Evolutionary conservation across 2,113 vertebrate genomes (phyloP), one percentile per base, ranked within the genome.

Genomic region (Bothrops jararaca): DNA sequence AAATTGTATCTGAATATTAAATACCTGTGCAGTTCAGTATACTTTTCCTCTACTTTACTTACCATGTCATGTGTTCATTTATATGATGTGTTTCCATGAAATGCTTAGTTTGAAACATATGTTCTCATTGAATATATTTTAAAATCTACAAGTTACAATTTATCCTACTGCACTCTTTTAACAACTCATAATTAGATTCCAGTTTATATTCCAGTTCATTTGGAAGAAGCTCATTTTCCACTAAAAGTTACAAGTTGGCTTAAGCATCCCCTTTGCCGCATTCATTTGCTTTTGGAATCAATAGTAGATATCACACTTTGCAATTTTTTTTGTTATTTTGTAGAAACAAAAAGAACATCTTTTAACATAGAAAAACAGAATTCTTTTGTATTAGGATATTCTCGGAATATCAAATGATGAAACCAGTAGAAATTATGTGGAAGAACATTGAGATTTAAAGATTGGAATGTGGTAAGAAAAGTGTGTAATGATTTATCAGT

Each of bases 361-460:
- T 80, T 80, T 34, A 80, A 20, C 7, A 80, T 18, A 15, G 34
- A 39, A 80, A 95, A 48, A 34, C 89, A 94, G 94, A 94, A 93
- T 95, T 90, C 39, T 94, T 92, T 93, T 56, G 88, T 24, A 94
- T 24, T 54, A 91, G 34, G 23, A 48, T 89, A 94, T 87, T 93
- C 87, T 85, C 85, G 91, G 93, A 95, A 45, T 85, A 20, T 45
- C 50, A 45, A 90, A 90, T 93, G 39, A 52, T 50, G 86, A 94
- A 94, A 60, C 89, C 48, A 53, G 86, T 5, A 23, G 86, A n/a
- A 26, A 89, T 3, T 88, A 88, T 95, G 93, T 95, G 91, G 94
- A 93, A 95, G 95, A 95, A 90, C 86, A 91, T 86, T 87, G 80
- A 94, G 89, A 50, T 87, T 87, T 48, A 64, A 60, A 64, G 54